Evolutionary conservation across 2,113 vertebrate genomes (phyloP).

Genomic region (Semicossyphus pulcher): DNA sequence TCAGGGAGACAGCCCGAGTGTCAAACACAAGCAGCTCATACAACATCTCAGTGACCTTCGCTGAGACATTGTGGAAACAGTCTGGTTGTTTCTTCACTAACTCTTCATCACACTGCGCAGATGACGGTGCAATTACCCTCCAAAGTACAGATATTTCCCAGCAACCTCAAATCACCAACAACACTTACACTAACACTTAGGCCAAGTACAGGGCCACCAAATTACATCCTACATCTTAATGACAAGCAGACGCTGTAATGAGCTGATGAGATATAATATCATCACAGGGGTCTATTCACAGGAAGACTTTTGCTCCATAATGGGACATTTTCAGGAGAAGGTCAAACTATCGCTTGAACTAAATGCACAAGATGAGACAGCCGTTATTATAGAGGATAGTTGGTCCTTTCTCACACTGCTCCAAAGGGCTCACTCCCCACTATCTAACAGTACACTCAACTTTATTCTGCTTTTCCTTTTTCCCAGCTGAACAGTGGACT

Average conservation of each 20-base stretch:
- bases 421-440: not conserved
- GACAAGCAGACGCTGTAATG: constrained; percentile 47
- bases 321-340: not conserved
- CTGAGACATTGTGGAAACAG: constrained; percentile 13
- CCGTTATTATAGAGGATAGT: not conserved
- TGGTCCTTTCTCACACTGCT: not conserved
- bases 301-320: constrained; percentile 3
- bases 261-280: not conserved
- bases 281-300: not conserved
- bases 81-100: constrained; percentile 34
- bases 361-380: no score
- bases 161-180: constrained; percentile 48
- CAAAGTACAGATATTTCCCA: constrained; percentile 46
- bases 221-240: constrained; percentile 42
- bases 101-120: constrained; percentile 29
- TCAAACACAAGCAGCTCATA: constrained; percentile 16
- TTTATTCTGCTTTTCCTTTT: not conserved
- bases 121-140: constrained; percentile 46
- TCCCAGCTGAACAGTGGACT: not conserved
- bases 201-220: constrained; percentile 33
- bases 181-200: constrained; percentile 20
- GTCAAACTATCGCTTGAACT: not conserved
- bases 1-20: constrained; percentile 37
- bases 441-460: not conserved
- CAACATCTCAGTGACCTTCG: constrained; percentile 19